Base-by-base conservation (phyloP, 2,888 invertebrate genomes). In the Cataglyphis cursor region DNA sequence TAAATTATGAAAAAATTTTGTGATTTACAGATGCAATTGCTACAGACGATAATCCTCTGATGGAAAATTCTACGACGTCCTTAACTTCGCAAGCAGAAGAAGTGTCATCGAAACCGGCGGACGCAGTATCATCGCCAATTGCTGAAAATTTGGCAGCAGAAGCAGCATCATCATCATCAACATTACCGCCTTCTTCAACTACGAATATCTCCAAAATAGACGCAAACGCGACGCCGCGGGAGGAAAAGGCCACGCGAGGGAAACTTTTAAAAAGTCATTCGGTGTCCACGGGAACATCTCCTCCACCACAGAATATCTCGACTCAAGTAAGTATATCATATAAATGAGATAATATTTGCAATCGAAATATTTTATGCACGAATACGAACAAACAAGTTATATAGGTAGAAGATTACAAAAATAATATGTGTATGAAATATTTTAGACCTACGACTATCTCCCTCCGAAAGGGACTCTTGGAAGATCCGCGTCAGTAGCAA, bases 251-350 rank as follows among this genome's bases (percentile, higher is more conserved):
- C 21, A 51, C 48, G 8, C 74, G 59, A n/a, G 82, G 48, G 4
- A 83, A 85, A 66, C 76, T 86, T 24, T 18, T 62, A 2, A 88
- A 84, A 65, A 85, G 70, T 31, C 86, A 91, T 61, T 91, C 95
- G 44, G 95, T 95, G 62, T 97, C 97, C 82, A 97, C 97, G 70
- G 98, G 97, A 83, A 98, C 98, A 48, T 98, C 98, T 48, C 98
- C 98, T 62, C 97, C 98, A 48, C 98, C 98, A 3, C 98, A 98
- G 95, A 97, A 96, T 93, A 98, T 97, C 92, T 97, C 98, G 38
- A 98, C 98, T 35, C 98, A 98, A 96, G 97, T 97, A 94, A 92
- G n/a, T n/a, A n/a, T n/a, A 74, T 72, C 65, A n/a, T 81, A 80
- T 38, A 51, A 51, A 38, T 81, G 78, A 44, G 62, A 75, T 35